Evolutionary conservation across 2,797 vertebrate genomes (phyloP).

Genomic region (Eulemur rubriventer): DNA sequence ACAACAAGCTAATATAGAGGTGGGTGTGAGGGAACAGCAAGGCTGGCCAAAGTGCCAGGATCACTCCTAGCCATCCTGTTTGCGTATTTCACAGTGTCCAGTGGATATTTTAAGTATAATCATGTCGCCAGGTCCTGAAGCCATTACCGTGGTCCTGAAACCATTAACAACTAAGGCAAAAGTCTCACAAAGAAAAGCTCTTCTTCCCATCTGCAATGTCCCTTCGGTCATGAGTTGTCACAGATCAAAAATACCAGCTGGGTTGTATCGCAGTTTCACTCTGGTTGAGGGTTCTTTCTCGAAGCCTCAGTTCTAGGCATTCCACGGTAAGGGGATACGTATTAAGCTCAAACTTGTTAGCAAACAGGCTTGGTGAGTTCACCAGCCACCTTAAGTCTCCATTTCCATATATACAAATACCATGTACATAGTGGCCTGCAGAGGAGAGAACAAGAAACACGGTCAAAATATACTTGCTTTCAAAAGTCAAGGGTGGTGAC

Average conservation of each 20-base stretch:
- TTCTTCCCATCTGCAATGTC: neutral
- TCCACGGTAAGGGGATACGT: slow-evolving; percentile 85
- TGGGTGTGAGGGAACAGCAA: neutral
- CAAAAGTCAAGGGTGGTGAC: neutral
- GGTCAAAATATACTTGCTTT: neutral
- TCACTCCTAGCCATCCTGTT: neutral
- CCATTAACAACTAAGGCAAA: neutral
- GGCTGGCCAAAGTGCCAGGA: neutral
- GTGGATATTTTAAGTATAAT: neutral
- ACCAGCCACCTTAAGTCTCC: slow-evolving; percentile 87
- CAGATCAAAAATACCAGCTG: slow-evolving; percentile 82
- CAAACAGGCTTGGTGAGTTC: slow-evolving; percentile 83
- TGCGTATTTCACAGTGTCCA: neutral
- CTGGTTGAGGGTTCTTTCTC: slow-evolving; percentile 85
- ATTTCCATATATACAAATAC: slow-evolving; percentile 87
- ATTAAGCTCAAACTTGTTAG: slow-evolving; percentile 88
- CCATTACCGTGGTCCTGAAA: neutral
- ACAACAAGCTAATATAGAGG: neutral
- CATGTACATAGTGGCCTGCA: slow-evolving; percentile 85
- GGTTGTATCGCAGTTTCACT: slow-evolving; percentile 81
- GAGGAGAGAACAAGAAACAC: neutral
- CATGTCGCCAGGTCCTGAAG: neutral
- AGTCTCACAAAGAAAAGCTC: neutral
- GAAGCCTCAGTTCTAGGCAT: slow-evolving; percentile 85
- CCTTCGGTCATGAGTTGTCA: neutral